Base-by-base conservation (phyloP, 2,113 vertebrate genomes). In the Bucco capensis region DNA sequence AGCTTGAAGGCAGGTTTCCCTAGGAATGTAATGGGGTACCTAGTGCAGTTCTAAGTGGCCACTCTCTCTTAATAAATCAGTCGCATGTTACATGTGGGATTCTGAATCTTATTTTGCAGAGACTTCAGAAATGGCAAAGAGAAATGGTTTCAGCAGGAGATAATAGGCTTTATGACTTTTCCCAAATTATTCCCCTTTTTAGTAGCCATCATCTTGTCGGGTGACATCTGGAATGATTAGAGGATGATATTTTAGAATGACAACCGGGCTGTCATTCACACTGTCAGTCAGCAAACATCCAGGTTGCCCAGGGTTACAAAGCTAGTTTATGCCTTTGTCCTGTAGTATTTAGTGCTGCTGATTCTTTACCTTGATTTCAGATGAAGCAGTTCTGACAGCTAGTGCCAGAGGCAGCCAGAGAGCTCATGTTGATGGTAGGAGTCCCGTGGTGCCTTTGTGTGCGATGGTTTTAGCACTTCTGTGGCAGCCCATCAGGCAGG, bases 291-390 rank as follows among this genome's bases (percentile, higher is more conserved):
- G 86, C 91, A 96, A 96, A 96, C 93, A 93, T 57, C 78, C 90
- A 89, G 81, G 96, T 96, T 96, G 93, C 93, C 96, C 81, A 94
- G 93, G 96, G 95, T 96, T 95, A 96, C 95, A 87, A 91, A 92
- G 95, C 92, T 92, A 88, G 86, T 95, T 93, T 83, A 27, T 91
- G 95, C 71, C 74, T 96, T 95, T 95, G 87, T 96, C 94, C 93
- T 92, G 81, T 15, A 91, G 84, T 93, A 96, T 95, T 95, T 93
- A 95, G 64, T 54, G 64, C 75, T 82, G 83, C 93, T 93, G 92
- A 91, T 85, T 94, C 89, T 87, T 80, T 95, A 96, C 95, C 90
- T 95, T 89, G 95, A 92, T 91, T 96, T 91, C 86, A 79, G 86
- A 86, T n/a, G 89, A 87, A 95, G 86, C 7, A 0, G 58, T 58